These are phyloP conservation scores for Bombycilla garrulus DNA, from an alignment of 2,113 vertebrate genomes.

Conservation along the genomic window DNA sequence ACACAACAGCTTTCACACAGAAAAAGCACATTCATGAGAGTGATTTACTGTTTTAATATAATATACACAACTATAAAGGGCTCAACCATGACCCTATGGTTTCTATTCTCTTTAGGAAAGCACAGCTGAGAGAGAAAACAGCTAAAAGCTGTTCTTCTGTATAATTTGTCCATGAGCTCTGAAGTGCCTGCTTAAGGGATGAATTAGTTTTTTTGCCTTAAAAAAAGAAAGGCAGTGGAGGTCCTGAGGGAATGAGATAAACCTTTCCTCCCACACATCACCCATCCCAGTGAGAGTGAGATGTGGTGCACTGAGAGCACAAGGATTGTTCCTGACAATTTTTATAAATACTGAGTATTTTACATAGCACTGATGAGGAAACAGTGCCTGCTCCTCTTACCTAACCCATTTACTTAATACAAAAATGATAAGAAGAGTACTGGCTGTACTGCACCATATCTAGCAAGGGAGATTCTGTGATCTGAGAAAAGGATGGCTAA, in stretches of 20 bases:
- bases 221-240: neutral
- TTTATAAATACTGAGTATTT: neutral
- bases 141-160: neutral
- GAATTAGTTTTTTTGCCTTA: neutral
- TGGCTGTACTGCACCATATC: neutral
- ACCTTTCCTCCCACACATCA: neutral
- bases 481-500: neutral
- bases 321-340: neutral
- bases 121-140: neutral
- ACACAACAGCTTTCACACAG: neutral
- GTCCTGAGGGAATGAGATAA: neutral
- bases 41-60: constrained; percentile 41
- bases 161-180: neutral
- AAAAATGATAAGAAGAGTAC: neutral
- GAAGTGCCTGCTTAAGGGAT: neutral
- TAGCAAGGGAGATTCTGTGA: neutral
- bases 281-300: neutral
- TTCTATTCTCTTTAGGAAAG: constrained; percentile 3
- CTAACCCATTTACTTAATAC: neutral
- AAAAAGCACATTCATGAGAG: neutral
- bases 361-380: neutral
- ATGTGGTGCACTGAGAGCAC: rapidly evolving
- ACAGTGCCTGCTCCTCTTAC: neutral
- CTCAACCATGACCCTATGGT: neutral
- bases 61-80: neutral